phyloP scores from a whole-genome alignment of 2,888 invertebrate genomes.

The Metellina segmentata region DNA sequence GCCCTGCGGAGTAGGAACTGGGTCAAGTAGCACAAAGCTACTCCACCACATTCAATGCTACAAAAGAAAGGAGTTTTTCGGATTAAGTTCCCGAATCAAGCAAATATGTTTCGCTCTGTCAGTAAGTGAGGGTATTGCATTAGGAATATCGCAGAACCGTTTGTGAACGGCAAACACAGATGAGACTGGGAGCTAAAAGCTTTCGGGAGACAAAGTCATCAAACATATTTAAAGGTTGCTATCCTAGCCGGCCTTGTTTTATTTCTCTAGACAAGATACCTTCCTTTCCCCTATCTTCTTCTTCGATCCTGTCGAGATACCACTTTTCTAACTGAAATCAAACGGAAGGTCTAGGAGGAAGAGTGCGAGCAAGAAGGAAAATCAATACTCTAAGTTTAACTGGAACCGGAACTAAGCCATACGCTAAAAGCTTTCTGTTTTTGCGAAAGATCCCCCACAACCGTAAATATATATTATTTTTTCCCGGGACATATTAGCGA shows the following conservation, averaged over 20 bases:
- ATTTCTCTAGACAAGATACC: slow-evolving; percentile 25
- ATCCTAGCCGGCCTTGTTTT: slow-evolving; percentile 24
- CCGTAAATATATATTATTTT: background rate
- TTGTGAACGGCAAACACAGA: slow-evolving; percentile 43
- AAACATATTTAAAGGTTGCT: slow-evolving; percentile 32
- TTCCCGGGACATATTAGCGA: slow-evolving; percentile 15
- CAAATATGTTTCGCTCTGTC: slow-evolving; percentile 4
- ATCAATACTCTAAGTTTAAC: slow-evolving; percentile 50
- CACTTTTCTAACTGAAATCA: slow-evolving; percentile 56
- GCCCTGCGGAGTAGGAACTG: too few relatives aligned
- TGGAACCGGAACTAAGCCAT: slow-evolving; percentile 48
- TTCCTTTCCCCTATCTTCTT: background rate
- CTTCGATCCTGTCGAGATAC: background rate
- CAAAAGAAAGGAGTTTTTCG: background rate
- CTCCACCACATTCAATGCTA: too few relatives aligned
- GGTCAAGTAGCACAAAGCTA: too few relatives aligned
- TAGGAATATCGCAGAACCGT: slow-evolving; percentile 30
- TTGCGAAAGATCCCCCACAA: background rate
- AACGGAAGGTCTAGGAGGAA: slow-evolving; percentile 1
- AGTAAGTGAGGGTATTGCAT: slow-evolving; percentile 31
- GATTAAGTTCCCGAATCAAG: background rate
- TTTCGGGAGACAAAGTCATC: slow-evolving; percentile 48
- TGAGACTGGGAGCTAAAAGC: slow-evolving; percentile 35
- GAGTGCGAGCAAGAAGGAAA: slow-evolving; percentile 24
- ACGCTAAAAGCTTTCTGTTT: slow-evolving; percentile 63